Conservation (phyloP, 2,888 invertebrate species). For the Hydrotaea diabolus region DNA sequence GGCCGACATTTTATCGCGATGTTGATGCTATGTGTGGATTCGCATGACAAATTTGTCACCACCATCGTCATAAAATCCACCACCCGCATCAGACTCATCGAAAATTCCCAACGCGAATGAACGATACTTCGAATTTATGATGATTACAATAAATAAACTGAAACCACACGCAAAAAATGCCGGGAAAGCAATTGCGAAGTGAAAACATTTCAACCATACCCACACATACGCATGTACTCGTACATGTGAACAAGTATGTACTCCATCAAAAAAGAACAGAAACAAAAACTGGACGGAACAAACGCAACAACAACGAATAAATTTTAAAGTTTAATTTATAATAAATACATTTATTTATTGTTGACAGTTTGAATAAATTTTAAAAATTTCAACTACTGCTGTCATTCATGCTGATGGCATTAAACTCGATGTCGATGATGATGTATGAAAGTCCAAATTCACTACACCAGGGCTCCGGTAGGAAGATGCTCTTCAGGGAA, state of each 20-base stretch:
- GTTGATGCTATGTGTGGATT: too few relatives aligned
- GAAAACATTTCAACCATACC: conserved; percentile 18
- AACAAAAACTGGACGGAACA: not conserved
- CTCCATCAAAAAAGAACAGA: not conserved
- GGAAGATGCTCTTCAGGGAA: too few relatives aligned
- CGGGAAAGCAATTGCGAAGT: conserved; percentile 22
- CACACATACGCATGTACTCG: not conserved
- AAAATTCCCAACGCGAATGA: conserved; percentile 9
- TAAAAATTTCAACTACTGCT: not conserved
- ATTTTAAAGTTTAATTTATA: conserved; percentile 36
- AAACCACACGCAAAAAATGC: conserved; percentile 26
- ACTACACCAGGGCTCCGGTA: too few relatives aligned
- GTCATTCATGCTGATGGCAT: conserved; percentile 2
- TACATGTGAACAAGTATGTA: not conserved
- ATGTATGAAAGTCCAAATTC: not conserved
- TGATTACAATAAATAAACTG: conserved; percentile 36
- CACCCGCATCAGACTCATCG: not conserved
- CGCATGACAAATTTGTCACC: not conserved
- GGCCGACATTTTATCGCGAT: too few relatives aligned
- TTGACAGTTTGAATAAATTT: conserved; percentile 27
- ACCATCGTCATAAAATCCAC: not conserved
- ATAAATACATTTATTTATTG: conserved; percentile 39
- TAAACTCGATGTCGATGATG: conserved; percentile 14
- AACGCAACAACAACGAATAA: conserved; percentile 18
- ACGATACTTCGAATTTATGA: conserved; percentile 28